phyloP scores from a whole-genome alignment of 2,888 invertebrate species.

The Calephelis perditalis region DNA sequence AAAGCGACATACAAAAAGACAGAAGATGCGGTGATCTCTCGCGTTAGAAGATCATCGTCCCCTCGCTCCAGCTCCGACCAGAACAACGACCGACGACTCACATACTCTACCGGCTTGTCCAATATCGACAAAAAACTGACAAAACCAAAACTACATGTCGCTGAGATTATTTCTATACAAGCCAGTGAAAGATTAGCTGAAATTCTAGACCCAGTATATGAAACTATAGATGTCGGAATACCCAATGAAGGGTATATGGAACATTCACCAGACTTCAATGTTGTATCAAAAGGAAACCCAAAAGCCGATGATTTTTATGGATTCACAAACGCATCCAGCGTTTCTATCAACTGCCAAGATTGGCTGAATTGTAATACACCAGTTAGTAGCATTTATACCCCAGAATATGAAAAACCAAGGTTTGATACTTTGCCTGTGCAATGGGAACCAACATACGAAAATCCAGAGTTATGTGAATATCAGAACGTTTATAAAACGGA shows the following conservation, averaged over 20 bases:
- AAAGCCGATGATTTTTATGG: constrained; percentile 52
- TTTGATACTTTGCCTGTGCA: not conserved
- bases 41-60: constrained; percentile 47
- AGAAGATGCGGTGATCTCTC: constrained; percentile 56
- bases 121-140: constrained; percentile 43
- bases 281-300: constrained; percentile 40
- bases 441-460: constrained; percentile 29
- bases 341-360: constrained; percentile 58
- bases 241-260: constrained; percentile 52
- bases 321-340: constrained; percentile 56
- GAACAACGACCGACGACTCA: constrained; percentile 51
- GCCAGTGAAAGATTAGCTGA: constrained; percentile 62
- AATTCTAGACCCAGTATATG: constrained; percentile 65
- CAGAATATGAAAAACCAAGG: constrained; percentile 26
- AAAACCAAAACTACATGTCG: constrained; percentile 57
- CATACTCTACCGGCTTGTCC: constrained; percentile 55
- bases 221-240: constrained; percentile 53
- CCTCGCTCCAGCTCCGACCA: constrained; percentile 45
- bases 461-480: constrained; percentile 22
- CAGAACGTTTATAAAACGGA: constrained; percentile 23
- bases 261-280: constrained; percentile 43
- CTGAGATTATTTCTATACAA: constrained; percentile 69
- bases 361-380: constrained; percentile 59
- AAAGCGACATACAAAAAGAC: constrained; percentile 66
- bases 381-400: constrained; percentile 51